Base-by-base conservation (phyloP, 2,888 invertebrate species). In the Cerastis leucographa region DNA sequence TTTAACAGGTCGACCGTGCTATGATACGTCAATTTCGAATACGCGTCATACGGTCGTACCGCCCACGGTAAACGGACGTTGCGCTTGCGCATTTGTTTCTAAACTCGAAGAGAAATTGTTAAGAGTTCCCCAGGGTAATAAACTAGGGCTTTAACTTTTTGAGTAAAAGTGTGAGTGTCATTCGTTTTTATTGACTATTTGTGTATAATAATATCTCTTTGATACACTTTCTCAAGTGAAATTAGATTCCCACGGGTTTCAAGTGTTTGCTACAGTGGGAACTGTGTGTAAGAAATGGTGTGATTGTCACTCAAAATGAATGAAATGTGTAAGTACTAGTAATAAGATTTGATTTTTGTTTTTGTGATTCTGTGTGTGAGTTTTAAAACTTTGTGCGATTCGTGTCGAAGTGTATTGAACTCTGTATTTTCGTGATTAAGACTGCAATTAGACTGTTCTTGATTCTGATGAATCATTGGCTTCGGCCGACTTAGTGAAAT, bases 31-130 rank as follows among this genome's bases (percentile, higher is more conserved):
- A 93, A 93, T 94, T 94, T 93, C 90, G 89, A 92, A 91, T 92
- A 93, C 95, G 94, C 96, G 96, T 96, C 96, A 96, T 93, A 95
- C 92, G 90, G 94, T 95, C 92, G 90, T 89, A 91, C 92, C 96
- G 95, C 96, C 96, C 93, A 96, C 96, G 94, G 91, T 76, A 90
- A 91, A 87, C 90, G 91, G 96, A 94, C 96, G 96, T 77, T 95
- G 96, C 95, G 95, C 92, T 85, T 77, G 93, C 92, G 94, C 90
- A 90, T 84, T 78, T 84, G 84, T 85, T 88, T 86, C 84, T 76
- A 83, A 83, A 86, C 85, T 86, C 87, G 88, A 90, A 92, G 92
- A 93, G 93, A 94, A 93, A 92, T 88, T 85, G 49, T 68, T 74
- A 46, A 90, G 93, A 88, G 91, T 93, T 79, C 88, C 88, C 74